Base-by-base conservation (phyloP, 2,888 invertebrate species). In the Crossocerus cetratus region DNA sequence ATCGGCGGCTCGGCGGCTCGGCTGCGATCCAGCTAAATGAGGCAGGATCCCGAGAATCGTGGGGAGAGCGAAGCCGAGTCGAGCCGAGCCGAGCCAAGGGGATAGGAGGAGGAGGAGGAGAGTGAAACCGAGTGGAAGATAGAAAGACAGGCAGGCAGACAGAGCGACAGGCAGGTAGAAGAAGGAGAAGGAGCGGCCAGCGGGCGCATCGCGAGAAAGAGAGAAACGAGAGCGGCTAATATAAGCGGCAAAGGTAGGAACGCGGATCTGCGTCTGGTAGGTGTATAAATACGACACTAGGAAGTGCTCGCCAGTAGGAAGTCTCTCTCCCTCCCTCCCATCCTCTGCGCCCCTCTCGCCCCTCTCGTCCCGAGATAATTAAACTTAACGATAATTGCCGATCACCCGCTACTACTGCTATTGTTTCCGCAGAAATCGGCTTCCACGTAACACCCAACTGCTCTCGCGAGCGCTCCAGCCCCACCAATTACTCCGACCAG, bases 271-370 rank as follows among this genome's bases (percentile, higher is more conserved):
- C 78, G 78, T 81, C 82, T 80, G 77, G 78, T 72, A 74, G 81
- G 82, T 78, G 74, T 84, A 85, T 86, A 86, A 86, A 87, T 86
- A 86, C 83, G 83, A 83, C 79, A 83, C 83, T 80, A 86, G 87
- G 86, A 87, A 87, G 85, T 86, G 82, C 77, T 67, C 60, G 72
- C 72, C 66, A 71, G 67, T 58, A 70, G 70, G 70, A 66, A 66
- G 66, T 59, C 44, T 32, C 23, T 23, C 32, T 32, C 11, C 11
- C 32, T 32, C 32, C 11, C 32, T 32, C 32, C n/a, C n/a, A n/a
- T n/a, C n/a, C n/a, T n/a, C n/a, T n/a, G n/a, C n/a, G n/a, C n/a
- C n/a, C n/a, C n/a, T n/a, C n/a, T n/a, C n/a, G n/a, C n/a, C n/a
- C 8, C 32, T 55, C 23, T 44, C n/a, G n/a, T n/a, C n/a, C 42